phyloP scores from a whole-genome alignment of 2,797 vertebrate species.

The Hapalemur alaotrensis region DNA sequence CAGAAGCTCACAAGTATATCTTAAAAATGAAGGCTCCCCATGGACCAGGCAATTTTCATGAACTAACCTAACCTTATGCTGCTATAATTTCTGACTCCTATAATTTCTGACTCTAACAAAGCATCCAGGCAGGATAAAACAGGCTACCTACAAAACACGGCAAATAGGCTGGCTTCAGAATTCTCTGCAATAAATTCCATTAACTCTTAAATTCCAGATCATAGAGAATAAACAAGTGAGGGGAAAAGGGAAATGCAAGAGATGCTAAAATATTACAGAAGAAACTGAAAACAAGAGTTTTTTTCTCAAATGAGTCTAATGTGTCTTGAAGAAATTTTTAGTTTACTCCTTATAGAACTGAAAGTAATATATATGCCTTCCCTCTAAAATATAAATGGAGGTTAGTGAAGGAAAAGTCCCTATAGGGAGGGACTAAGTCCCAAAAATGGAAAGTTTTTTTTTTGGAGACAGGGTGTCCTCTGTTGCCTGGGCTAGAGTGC shows the following conservation, averaged over 20 bases:
- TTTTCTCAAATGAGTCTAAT: neutral
- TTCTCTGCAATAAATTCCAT: neutral
- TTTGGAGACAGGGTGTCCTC: neutral
- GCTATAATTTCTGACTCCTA: neutral
- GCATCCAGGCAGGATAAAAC: neutral
- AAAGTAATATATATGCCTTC: neutral
- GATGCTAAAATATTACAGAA: neutral
- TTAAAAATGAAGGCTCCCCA: neutral
- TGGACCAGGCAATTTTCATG: neutral
- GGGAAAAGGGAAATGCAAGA: neutral
- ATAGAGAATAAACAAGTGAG: neutral
- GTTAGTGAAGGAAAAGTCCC: neutral
- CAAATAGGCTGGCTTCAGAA: neutral
- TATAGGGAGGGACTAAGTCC: neutral
- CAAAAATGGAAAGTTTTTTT: neutral
- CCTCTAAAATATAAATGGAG: neutral
- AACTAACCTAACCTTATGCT: neutral
- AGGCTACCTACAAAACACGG: neutral
- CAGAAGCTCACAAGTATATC: neutral
- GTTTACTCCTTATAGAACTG: neutral
- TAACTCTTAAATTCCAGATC: neutral
- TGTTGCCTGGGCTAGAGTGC: neutral
- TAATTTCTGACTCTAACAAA: neutral
- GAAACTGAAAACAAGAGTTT: neutral
- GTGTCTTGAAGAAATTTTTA: neutral